Percentiles rank a stretch among this genome's conserved stretches.
Evolutionary conservation across 2,888 invertebrate genomes (phyloP).

Genomic region (Callyntrura sp.): DNA sequence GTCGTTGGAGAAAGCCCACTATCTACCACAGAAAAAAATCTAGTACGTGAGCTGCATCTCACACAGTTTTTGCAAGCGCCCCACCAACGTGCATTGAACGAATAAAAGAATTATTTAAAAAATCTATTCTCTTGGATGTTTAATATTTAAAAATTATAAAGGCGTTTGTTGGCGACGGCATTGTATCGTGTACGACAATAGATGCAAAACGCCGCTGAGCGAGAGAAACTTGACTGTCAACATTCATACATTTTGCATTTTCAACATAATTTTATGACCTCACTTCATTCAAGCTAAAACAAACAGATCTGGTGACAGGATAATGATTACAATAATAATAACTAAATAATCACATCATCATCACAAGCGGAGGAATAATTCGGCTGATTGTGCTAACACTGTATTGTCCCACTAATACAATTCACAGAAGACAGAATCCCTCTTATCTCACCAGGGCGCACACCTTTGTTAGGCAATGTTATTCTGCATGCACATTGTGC

Average conservation of each 20-base stretch:
- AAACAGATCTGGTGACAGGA: constrained; percentile 19
- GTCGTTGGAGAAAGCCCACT: too few relatives aligned
- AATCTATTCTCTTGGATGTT: not conserved
- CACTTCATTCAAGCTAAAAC: constrained; percentile 13
- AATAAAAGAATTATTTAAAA: too few relatives aligned
- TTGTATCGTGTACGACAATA: not conserved
- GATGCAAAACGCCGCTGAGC: constrained; percentile 1
- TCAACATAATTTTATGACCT: not conserved
- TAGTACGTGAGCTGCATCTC: too few relatives aligned
- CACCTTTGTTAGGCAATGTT: not conserved
- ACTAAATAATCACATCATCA: too few relatives aligned
- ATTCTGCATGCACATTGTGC: too few relatives aligned
- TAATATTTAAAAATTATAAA: too few relatives aligned
- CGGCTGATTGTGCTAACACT: not conserved
- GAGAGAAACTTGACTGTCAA: constrained; percentile 46
- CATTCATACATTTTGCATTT: constrained; percentile 9
- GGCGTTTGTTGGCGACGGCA: not conserved
- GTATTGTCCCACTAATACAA: not conserved
- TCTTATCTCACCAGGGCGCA: constrained; percentile 32
- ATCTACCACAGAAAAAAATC: too few relatives aligned
- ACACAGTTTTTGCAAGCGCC: too few relatives aligned
- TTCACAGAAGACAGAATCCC: constrained; percentile 13
- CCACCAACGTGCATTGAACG: too few relatives aligned
- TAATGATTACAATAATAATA: too few relatives aligned
- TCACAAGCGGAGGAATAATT: not conserved